Conservation (phyloP, 2,797 vertebrate species). For the Arvicola amphibius region DNA sequence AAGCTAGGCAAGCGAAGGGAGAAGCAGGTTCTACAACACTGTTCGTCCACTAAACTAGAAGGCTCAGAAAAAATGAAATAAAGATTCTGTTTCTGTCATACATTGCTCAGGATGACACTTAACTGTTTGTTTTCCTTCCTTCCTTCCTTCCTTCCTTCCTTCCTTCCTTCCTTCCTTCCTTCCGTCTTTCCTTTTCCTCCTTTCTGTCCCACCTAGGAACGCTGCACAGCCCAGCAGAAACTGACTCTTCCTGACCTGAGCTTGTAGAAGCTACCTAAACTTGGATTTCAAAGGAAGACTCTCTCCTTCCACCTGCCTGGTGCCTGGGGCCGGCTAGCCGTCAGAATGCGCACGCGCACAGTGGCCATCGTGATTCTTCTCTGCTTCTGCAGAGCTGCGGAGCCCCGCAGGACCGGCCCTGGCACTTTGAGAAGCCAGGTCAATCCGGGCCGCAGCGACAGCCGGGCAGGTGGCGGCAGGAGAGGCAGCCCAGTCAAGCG, state of each 20-base stretch:
- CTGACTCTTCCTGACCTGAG: conserved; percentile 78
- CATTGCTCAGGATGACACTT: background rate
- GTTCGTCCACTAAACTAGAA: background rate
- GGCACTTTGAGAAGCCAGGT: conserved; percentile 80
- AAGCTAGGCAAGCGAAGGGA: background rate
- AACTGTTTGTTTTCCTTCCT: background rate
- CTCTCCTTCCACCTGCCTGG: conserved; percentile 81
- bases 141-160: conserved; percentile 25
- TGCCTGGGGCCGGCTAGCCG: conserved; percentile 84
- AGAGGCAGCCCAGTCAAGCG: conserved; percentile 88
- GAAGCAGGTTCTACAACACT: background rate
- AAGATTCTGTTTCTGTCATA: background rate
- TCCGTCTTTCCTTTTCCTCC: background rate
- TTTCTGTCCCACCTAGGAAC: conserved; percentile 83
- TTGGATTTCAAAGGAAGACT: conserved; percentile 82
- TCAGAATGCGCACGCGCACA: conserved; percentile 92
- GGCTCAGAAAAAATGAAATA: background rate
- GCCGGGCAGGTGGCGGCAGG: conserved; percentile 81
- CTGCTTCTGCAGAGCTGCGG: conserved; percentile 88
- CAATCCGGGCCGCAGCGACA: conserved; percentile 53
- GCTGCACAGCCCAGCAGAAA: conserved; percentile 84
- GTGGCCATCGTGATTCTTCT: conserved; percentile 89
- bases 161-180: conserved; percentile 73
- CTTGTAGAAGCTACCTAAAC: conserved; percentile 72
- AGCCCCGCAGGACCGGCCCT: conserved; percentile 87